These are phyloP conservation scores for Furcifer pardalis DNA, from an alignment of 2,797 vertebrate genomes.

Conservation along the genomic window DNA sequence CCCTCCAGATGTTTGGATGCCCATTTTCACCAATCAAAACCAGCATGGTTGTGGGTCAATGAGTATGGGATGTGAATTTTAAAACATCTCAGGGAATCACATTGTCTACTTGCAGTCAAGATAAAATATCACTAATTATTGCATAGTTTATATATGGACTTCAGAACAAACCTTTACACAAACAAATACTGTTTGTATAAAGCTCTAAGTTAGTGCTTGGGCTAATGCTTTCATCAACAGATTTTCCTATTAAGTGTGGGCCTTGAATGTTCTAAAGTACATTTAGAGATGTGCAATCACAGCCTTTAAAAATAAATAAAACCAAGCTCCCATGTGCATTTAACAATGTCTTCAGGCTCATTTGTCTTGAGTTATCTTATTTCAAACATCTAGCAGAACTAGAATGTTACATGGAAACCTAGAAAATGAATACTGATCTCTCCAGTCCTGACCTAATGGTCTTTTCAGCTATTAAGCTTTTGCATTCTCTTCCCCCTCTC, in stretches of 20 bases:
- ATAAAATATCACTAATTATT: neutral
- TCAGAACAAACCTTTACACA: neutral
- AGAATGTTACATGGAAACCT: neutral
- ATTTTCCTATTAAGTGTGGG: neutral
- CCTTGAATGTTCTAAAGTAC: constrained; percentile 8
- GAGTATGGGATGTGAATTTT: neutral
- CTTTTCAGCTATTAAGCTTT: constrained; percentile 16
- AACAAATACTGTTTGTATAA: too few species aligned
- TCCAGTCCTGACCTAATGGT: constrained; percentile 28
- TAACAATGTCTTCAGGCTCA: accelerated
- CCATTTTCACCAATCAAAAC: neutral
- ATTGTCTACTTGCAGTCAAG: neutral
- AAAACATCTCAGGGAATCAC: neutral
- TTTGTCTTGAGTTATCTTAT: neutral
- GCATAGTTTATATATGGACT: neutral
- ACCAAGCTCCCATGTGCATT: neutral
- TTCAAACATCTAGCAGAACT: constrained; percentile 15
- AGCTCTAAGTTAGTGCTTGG: neutral
- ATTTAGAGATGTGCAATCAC: neutral
- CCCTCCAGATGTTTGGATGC: neutral
- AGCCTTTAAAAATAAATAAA: neutral
- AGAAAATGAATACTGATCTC: constrained; percentile 13
- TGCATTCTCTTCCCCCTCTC: neutral
- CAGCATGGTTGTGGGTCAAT: neutral
- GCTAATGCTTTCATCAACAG: neutral